phyloP scores from a whole-genome alignment of 2,888 invertebrate species.

The Amblyteles armatorius region DNA sequence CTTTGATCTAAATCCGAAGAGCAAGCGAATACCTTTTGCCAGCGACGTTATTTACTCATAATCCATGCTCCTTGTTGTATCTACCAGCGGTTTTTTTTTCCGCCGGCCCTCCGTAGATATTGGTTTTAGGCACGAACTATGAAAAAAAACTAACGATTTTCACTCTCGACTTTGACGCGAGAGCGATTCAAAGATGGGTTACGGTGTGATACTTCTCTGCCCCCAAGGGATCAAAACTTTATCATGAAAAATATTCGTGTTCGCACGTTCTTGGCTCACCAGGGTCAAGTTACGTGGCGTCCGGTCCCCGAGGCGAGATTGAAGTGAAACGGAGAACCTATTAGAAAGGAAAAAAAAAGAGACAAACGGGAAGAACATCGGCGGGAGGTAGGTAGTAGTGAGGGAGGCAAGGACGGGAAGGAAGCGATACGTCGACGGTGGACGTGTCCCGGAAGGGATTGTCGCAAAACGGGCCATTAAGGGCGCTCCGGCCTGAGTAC shows the following conservation, averaged over 20 bases:
- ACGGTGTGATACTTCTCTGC: constrained; percentile 9
- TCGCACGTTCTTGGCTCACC: constrained; percentile 30
- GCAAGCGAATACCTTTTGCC: neutral
- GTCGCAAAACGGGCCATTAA: constrained; percentile 75
- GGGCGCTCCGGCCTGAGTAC: constrained; percentile 54
- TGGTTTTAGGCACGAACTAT: neutral
- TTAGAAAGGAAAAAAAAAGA: neutral
- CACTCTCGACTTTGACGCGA: constrained; percentile 38
- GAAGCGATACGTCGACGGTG: constrained; percentile 56
- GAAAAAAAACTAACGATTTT: constrained; percentile 23
- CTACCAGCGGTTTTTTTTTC: no score
- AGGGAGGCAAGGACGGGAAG: constrained; percentile 15
- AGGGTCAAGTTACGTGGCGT: constrained; percentile 42
- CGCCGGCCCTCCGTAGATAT: neutral
- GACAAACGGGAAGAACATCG: constrained; percentile 42
- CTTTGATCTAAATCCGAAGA: neutral
- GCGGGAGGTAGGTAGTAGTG: constrained; percentile 13
- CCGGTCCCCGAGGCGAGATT: constrained; percentile 44
- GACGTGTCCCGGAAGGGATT: constrained; percentile 70
- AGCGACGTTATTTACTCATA: constrained; percentile 25
- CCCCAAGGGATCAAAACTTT: constrained; percentile 41
- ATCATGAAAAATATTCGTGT: constrained; percentile 59
- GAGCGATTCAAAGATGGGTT: neutral
- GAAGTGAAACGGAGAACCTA: constrained; percentile 35
- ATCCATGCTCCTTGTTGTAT: neutral